Conservation (phyloP, 2,888 invertebrate species). For the Limnephilus marmoratus region DNA sequence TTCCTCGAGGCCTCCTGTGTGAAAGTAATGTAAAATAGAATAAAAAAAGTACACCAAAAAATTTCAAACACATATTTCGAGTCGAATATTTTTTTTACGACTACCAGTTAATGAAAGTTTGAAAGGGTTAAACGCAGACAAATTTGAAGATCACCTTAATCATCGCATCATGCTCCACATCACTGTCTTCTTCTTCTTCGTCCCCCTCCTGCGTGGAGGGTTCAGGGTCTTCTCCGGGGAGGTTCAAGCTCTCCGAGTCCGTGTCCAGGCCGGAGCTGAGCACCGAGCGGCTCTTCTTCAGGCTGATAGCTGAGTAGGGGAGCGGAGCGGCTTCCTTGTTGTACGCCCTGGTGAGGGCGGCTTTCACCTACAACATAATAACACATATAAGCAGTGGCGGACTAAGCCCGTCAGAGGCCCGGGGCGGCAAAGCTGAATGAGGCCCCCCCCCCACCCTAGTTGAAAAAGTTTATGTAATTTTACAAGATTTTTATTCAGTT, state of each 20-base stretch:
- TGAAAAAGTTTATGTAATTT: too few relatives aligned
- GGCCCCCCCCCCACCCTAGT: too few relatives aligned
- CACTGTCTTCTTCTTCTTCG: constrained; percentile 78
- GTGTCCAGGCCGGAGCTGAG: constrained; percentile 71
- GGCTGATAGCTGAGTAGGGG: constrained; percentile 85
- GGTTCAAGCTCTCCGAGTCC: constrained; percentile 61
- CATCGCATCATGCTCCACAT: constrained; percentile 84
- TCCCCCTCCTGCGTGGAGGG: constrained; percentile 72
- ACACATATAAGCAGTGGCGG: neutral
- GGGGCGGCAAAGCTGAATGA: too few relatives aligned
- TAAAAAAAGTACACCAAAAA: too few relatives aligned
- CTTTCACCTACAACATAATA: constrained; percentile 83
- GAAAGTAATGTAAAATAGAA: too few relatives aligned
- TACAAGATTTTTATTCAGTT: too few relatives aligned
- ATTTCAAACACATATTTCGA: too few relatives aligned
- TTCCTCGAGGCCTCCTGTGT: too few relatives aligned
- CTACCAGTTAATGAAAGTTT: neutral
- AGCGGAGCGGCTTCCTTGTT: constrained; percentile 90
- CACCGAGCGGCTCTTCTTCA: constrained; percentile 79
- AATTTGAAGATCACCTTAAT: constrained; percentile 81
- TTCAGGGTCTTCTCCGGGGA: constrained; percentile 66
- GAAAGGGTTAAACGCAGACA: neutral
- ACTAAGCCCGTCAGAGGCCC: too few relatives aligned
- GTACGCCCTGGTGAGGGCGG: constrained; percentile 94
- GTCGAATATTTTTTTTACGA: neutral